A percentile compares a stretch with the other conserved stretches of the same genome.
phyloP scores from a whole-genome alignment of 1,140 invertebrate genomes.

The Saccostrea cuccullata region DNA sequence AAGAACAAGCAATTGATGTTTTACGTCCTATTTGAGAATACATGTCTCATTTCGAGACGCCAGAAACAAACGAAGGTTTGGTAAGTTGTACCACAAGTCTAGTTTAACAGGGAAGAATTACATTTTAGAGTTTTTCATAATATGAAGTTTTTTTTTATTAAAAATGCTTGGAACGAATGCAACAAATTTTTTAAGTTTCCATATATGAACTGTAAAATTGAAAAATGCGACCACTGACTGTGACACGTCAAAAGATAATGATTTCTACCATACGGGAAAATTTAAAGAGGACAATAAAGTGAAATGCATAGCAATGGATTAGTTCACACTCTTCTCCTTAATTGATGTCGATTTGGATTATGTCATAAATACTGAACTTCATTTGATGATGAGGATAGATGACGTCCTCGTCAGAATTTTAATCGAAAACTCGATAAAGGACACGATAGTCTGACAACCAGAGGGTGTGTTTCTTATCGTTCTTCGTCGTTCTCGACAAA shows the following conservation, averaged over 20 bases:
- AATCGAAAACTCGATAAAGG: constrained; percentile 40
- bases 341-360: constrained; percentile 33
- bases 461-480: too few species aligned
- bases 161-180: constrained; percentile 44
- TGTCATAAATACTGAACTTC: constrained; percentile 41
- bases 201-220: constrained; percentile 51
- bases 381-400: constrained; percentile 33
- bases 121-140: constrained; percentile 40
- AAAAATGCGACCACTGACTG: constrained; percentile 46
- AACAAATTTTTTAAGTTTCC: constrained; percentile 49
- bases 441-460: too few species aligned
- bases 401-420: constrained; percentile 42
- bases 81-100: not conserved
- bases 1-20: too few species aligned
- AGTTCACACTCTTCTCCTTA: not conserved
- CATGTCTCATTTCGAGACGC: too few species aligned
- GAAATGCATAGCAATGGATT: too few species aligned
- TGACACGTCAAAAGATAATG: constrained; percentile 40
- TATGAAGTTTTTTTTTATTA: constrained; percentile 50
- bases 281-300: too few species aligned
- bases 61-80: constrained; percentile 28
- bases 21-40: too few species aligned
- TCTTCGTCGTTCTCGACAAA: too few species aligned
- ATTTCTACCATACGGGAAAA: not conserved
- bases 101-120: not conserved